phyloP scores from a whole-genome alignment of 1,140 invertebrate genomes.

The Psilanteris sp. region DNA sequence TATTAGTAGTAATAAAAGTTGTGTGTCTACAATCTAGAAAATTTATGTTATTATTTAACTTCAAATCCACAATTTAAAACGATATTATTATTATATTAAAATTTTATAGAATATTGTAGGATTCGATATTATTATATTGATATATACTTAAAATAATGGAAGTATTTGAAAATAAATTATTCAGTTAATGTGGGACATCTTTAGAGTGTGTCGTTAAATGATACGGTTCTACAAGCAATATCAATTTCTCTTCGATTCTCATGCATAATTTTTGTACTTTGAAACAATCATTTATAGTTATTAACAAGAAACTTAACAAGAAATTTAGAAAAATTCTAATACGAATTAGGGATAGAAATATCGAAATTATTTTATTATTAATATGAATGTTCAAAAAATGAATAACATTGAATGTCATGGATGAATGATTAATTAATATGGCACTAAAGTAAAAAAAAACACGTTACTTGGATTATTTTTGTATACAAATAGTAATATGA shows the following conservation, averaged over 20 bases:
- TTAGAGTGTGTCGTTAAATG: constrained; percentile 30
- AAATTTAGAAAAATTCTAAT: not conserved
- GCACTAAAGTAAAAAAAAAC: not conserved
- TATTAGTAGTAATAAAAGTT: too few relatives aligned
- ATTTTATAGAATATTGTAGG: not conserved
- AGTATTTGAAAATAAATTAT: constrained; percentile 33
- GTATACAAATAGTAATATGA: not conserved
- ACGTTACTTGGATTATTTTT: not conserved
- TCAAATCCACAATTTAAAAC: too few relatives aligned
- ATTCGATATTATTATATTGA: not conserved
- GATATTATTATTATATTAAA: too few relatives aligned
- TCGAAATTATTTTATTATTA: not conserved
- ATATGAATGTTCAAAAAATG: not conserved
- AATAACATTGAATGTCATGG: constrained; percentile 1
- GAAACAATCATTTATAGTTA: not conserved
- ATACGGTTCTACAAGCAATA: constrained; percentile 50
- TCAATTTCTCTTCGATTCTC: constrained; percentile 54
- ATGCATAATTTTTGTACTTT: constrained; percentile 4
- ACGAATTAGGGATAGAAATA: too few relatives aligned
- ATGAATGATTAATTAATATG: constrained; percentile 13
- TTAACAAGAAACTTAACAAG: not conserved
- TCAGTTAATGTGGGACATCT: constrained; percentile 46
- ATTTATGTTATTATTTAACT: too few relatives aligned
- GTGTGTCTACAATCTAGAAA: too few relatives aligned
- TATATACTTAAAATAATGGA: constrained; percentile 3